Base-by-base conservation (phyloP, 1,140 invertebrate genomes). In the Drosophila tropicalis region DNA sequence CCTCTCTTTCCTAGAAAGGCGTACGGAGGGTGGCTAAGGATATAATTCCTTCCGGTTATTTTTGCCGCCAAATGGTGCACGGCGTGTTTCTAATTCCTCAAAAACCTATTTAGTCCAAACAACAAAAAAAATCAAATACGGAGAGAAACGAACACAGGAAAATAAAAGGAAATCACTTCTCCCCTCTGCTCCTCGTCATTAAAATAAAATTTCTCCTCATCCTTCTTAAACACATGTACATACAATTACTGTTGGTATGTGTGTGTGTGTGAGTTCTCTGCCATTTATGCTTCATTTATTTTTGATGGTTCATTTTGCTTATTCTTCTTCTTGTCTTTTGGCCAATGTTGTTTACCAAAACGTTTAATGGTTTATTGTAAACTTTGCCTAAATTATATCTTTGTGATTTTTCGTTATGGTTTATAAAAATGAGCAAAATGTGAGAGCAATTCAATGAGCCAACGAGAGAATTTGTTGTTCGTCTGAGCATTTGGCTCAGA, bases 21-120 rank as follows among this genome's bases (percentile, higher is more conserved):
- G 34, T 5, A 36, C 25, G 22, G 22, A 9, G 13, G 67, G 25
- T 10, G 29, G 29, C 13, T 9, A 25, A 60, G 41, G 74, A 67
- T 76, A 87, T 86, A 86, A 86, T 86, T 89, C 83, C 83, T 87
- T 86, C 83, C 83, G 83, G 83, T 83, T 86, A 86, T 83, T 87
- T 87, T 76, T 70, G 62, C 67, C 71, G 64, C 79, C 74, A 73
- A 74, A 67, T 82, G 74, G 77, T 72, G 72, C 44, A 78, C 75
- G 57, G 66, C 72, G 76, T 83, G 79, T 79, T 86, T 83, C 79
- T 86, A 86, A 86, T 87, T 87, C 69, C 75, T 62, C 22, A 55
- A 69, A 87, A 85, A 82, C 75, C 82, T 82, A 85, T 86, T 85
- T 82, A 67, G 75, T 55, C 64, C 44, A 69, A 1, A 29, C 57